Percentiles rank a stretch among this genome's conserved stretches.
Conservation (phyloP, 1,140 invertebrate genomes). For the Tetranychus urticae region DNA sequence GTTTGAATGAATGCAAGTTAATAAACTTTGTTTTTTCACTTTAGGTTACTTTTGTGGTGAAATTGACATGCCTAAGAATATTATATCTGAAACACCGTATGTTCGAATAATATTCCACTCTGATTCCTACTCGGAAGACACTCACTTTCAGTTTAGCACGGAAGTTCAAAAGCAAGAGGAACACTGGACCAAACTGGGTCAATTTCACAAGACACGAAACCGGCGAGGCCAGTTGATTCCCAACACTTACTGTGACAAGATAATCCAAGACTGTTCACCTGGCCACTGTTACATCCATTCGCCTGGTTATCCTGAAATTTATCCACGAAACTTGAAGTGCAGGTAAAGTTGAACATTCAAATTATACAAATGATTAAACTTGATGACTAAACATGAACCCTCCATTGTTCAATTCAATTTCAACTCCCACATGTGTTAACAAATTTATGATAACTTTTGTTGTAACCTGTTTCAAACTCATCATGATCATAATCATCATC, state of each 20-base stretch:
- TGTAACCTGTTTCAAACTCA: too few species aligned
- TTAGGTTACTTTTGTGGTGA: conserved; percentile 73
- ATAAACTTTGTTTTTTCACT: conserved; percentile 16
- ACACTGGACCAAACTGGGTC: conserved; percentile 37
- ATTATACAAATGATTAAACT: too few species aligned
- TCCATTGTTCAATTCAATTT: too few species aligned
- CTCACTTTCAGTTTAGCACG: conserved; percentile 47
- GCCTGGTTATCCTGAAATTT: conserved; percentile 69
- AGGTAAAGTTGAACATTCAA: conserved; percentile 14
- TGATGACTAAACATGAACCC: too few species aligned
- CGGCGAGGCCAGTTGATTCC: conserved; percentile 48
- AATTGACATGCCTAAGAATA: conserved; percentile 70
- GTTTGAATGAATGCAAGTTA: too few species aligned
- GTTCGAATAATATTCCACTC: conserved; percentile 69
- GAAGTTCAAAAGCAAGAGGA: conserved; percentile 66
- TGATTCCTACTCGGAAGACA: conserved; percentile 63
- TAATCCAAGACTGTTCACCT: conserved; percentile 43
- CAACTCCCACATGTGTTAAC: too few species aligned
- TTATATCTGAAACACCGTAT: conserved; percentile 76
- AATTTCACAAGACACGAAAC: conserved; percentile 73
- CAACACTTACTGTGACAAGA: conserved; percentile 58
- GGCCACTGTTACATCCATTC: conserved; percentile 80
- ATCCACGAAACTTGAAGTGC: conserved; percentile 65
- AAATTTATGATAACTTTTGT: too few species aligned
- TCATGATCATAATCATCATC: too few species aligned